A percentile compares a stretch with the other conserved stretches of the same genome.
phyloP scores from a whole-genome alignment of 1,140 invertebrate species.

The Melitaea cinxia region DNA sequence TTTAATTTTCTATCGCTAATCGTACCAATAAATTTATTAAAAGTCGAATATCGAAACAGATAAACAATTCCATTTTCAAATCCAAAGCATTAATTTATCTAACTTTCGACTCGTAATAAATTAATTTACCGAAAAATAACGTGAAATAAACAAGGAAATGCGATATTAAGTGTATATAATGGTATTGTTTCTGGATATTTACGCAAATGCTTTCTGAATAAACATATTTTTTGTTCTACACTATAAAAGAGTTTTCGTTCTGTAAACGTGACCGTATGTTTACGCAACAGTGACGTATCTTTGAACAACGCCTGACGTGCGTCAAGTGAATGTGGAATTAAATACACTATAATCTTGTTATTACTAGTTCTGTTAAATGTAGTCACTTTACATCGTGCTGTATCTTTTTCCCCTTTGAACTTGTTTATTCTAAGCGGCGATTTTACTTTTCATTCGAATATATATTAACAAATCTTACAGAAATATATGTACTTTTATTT shows the following conservation, averaged over 20 bases:
- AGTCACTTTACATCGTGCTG: too few relatives aligned
- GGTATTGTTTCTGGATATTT: not conserved
- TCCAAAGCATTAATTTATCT: not conserved
- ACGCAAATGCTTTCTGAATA: not conserved
- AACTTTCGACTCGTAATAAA: constrained; percentile 3
- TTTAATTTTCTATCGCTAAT: constrained; percentile 20
- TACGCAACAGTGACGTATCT: constrained; percentile 12
- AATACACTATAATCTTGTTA: constrained; percentile 6
- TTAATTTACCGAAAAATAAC: constrained; percentile 4
- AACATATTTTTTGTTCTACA: not conserved
- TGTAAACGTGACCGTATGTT: constrained; percentile 8
- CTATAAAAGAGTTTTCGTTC: constrained; percentile 22
- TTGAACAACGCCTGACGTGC: constrained; percentile 16
- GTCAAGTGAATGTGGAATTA: not conserved
- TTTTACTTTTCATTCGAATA: too few relatives aligned
- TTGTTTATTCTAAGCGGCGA: too few relatives aligned
- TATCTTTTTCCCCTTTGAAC: too few relatives aligned
- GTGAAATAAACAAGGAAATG: constrained; percentile 12
- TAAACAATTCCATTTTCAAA: not conserved
- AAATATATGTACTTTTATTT: too few relatives aligned
- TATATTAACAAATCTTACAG: too few relatives aligned
- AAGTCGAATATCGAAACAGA: constrained; percentile 4
- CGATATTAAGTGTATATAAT: constrained; percentile 12
- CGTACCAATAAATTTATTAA: constrained; percentile 24
- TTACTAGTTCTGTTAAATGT: not conserved